Conservation (phyloP, 92 coral and sea anemone genomes). For the Anthopleura xanthogrammica region DNA sequence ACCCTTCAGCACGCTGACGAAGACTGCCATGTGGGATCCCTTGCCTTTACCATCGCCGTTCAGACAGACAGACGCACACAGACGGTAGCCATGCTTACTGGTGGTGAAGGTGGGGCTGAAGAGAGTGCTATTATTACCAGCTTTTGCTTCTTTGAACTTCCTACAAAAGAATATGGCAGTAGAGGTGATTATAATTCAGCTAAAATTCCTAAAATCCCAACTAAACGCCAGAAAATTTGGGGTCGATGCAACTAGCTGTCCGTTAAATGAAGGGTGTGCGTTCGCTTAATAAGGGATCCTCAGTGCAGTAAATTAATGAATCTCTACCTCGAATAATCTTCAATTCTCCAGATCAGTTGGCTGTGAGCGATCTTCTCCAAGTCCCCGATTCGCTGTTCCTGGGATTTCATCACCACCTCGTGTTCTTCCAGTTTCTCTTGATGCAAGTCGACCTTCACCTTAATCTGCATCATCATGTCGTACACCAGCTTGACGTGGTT, state of each 20-base stretch:
- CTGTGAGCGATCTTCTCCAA: constrained; percentile 66
- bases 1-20: constrained; percentile 96
- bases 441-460: constrained; percentile 32
- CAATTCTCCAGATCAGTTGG: constrained; percentile 73
- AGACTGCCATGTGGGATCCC: constrained; percentile 94
- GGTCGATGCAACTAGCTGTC: too few species aligned
- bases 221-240: too few species aligned
- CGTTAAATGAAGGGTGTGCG: too few species aligned
- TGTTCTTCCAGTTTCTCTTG: constrained; percentile 44
- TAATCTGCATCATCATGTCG: constrained; percentile 45
- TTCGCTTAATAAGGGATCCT: too few species aligned
- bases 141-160: constrained; percentile 86
- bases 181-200: background rate
- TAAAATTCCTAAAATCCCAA: too few species aligned
- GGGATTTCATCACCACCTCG: constrained; percentile 33
- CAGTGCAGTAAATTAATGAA: too few species aligned
- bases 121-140: constrained; percentile 82
- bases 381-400: constrained; percentile 60
- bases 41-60: constrained; percentile 99
- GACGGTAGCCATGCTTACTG: constrained; percentile 95
- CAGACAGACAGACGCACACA: constrained; percentile 96
- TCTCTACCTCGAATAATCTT: constrained; percentile 44
- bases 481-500: constrained; percentile 40
- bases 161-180: constrained; percentile 24
- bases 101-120: constrained; percentile 97